Evolutionary conservation across 2,797 vertebrate species (phyloP).

Genomic region (Rhabdophis nuchalis): DNA sequence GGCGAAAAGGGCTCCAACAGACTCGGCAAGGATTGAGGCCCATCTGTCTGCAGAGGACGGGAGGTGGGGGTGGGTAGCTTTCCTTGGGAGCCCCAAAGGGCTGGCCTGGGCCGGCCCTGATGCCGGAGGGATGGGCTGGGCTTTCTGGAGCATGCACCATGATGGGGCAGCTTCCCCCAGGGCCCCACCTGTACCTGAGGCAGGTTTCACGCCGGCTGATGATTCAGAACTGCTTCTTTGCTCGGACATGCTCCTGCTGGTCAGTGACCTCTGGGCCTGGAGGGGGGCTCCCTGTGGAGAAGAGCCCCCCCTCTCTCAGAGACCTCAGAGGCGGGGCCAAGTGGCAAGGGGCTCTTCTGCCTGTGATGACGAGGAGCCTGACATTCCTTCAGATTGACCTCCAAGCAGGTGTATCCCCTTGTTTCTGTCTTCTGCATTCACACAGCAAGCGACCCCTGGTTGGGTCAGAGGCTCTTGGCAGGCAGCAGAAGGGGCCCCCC

Average conservation of each 20-base stretch:
- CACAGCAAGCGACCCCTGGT: neutral
- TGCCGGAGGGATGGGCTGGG: neutral
- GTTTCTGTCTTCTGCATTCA: neutral
- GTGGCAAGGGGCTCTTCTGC: neutral
- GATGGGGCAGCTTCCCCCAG: neutral
- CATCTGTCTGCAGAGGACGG: neutral
- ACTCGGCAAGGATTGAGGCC: neutral
- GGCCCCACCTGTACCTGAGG: neutral
- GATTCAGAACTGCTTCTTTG: neutral
- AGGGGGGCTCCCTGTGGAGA: neutral
- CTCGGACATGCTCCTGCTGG: neutral
- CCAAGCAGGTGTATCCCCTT: neutral
- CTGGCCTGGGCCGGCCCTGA: neutral
- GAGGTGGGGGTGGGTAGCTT: neutral
- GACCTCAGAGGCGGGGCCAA: neutral
- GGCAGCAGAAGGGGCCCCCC: neutral
- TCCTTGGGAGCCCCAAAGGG: neutral
- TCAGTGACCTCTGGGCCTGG: neutral
- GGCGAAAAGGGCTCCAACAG: neutral
- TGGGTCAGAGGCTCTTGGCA: neutral
- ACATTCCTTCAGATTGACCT: neutral
- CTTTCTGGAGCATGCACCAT: neutral
- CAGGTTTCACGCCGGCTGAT: neutral
- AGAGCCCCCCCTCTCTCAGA: neutral
- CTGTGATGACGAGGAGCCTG: neutral